Conservation (phyloP, 2,113 vertebrate genomes). For the Trinectes maculatus region DNA sequence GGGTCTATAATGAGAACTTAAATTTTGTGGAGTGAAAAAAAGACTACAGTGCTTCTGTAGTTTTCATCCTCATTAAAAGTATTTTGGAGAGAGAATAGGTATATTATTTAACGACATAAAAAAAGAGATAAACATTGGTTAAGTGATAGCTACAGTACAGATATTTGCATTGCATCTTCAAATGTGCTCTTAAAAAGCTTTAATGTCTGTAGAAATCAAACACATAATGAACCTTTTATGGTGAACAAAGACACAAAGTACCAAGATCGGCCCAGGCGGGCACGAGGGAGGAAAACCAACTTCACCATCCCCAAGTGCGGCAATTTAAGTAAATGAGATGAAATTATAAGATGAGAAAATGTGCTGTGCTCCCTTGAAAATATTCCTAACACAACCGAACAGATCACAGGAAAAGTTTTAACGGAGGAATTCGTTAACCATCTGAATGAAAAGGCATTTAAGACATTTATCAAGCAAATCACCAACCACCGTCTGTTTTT, state of each 20-base stretch:
- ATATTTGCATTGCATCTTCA: slow-evolving; percentile 17
- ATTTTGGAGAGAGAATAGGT: slow-evolving; percentile 41
- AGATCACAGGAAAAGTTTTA: background rate
- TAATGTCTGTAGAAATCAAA: slow-evolving; percentile 11
- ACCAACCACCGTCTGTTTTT: no score
- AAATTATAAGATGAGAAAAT: background rate
- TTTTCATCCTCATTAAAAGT: slow-evolving; percentile 8
- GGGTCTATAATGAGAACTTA: slow-evolving; percentile 23
- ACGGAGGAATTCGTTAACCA: background rate
- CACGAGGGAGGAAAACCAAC: background rate
- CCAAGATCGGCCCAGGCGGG: no score
- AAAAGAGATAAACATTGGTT: slow-evolving; percentile 10
- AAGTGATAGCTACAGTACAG: slow-evolving; percentile 6
- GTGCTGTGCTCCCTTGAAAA: background rate
- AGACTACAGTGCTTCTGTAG: background rate
- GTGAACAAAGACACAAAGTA: slow-evolving; percentile 4
- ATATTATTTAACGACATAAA: slow-evolving; percentile 23
- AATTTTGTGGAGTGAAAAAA: slow-evolving; percentile 26
- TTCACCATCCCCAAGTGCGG: background rate
- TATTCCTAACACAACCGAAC: background rate
- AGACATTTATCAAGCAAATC: background rate
- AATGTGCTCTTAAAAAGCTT: slow-evolving; percentile 6
- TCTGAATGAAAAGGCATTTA: background rate
- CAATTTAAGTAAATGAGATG: background rate
- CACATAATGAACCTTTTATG: background rate